Conservation (phyloP, 2,113 vertebrate species). For the Oryzias curvinotus region DNA sequence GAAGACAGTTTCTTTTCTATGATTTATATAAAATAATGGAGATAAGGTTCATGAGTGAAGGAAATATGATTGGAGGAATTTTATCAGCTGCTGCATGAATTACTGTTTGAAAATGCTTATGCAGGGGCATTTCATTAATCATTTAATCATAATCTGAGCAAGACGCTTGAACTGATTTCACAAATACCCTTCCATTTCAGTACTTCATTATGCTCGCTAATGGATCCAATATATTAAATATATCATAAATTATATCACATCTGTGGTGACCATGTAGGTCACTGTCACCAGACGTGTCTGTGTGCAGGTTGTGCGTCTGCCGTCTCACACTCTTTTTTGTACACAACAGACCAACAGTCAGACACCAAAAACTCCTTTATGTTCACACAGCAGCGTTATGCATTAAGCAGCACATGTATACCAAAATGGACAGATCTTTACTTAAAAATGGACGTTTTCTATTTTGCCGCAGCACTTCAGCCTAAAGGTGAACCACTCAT, state of each 20-base stretch:
- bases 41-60: constrained; percentile 99
- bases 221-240: constrained; percentile 99
- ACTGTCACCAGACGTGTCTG: constrained; percentile 94
- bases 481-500: constrained; percentile 61
- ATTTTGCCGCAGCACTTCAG: constrained; percentile 44
- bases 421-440: constrained; percentile 40
- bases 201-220: constrained; percentile 99
- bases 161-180: constrained; percentile 99
- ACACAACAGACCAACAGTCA: constrained; percentile 68
- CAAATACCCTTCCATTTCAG: constrained; percentile 99
- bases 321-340: constrained; percentile 82
- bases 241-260: constrained; percentile 99
- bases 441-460: constrained; percentile 41
- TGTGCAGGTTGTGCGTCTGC: constrained; percentile 80
- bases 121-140: constrained; percentile 99
- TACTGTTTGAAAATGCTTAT: constrained; percentile 99
- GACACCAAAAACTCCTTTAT: constrained; percentile 24
- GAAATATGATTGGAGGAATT: constrained; percentile 99
- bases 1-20: constrained; percentile 88
- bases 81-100: constrained; percentile 99
- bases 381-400: constrained; percentile 65
- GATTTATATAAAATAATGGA: constrained; percentile 99
- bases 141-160: constrained; percentile 99
- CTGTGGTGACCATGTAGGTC: constrained; percentile 99
- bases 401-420: constrained; percentile 43